Conservation (phyloP, 2,797 vertebrate species). For the Picus viridis region DNA sequence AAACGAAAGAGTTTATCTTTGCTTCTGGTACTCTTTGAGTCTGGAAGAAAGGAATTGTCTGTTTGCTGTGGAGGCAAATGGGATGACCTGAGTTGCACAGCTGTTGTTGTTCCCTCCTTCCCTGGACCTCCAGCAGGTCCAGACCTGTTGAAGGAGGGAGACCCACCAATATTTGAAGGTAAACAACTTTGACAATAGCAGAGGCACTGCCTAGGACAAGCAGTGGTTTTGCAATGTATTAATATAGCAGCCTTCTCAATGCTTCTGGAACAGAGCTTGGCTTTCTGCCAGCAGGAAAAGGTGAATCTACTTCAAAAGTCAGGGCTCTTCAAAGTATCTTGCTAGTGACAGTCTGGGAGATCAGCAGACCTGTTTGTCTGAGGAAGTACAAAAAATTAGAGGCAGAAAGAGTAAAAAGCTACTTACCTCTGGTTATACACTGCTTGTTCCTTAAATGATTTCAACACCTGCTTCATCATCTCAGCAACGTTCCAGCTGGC, state of each 20-base stretch:
- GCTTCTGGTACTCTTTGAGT: background rate
- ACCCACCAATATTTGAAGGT: background rate
- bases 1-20: background rate
- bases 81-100: fast-evolving
- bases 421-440: background rate
- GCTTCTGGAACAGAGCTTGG: background rate
- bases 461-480: background rate
- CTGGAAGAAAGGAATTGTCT: background rate
- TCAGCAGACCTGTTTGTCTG: background rate
- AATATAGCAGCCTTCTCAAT: background rate
- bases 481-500: background rate
- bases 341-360: fast-evolving
- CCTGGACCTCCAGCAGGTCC: too few species aligned
- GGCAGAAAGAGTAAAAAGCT: background rate
- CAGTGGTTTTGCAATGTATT: background rate
- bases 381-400: background rate
- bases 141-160: background rate
- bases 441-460: background rate
- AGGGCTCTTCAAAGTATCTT: background rate
- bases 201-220: background rate
- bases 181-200: background rate
- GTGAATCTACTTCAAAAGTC: background rate
- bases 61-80: background rate
- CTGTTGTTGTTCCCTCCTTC: background rate
- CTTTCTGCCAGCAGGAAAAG: background rate